phyloP scores from a whole-genome alignment of 2,113 vertebrate genomes.

The Podarcis muralis region DNA sequence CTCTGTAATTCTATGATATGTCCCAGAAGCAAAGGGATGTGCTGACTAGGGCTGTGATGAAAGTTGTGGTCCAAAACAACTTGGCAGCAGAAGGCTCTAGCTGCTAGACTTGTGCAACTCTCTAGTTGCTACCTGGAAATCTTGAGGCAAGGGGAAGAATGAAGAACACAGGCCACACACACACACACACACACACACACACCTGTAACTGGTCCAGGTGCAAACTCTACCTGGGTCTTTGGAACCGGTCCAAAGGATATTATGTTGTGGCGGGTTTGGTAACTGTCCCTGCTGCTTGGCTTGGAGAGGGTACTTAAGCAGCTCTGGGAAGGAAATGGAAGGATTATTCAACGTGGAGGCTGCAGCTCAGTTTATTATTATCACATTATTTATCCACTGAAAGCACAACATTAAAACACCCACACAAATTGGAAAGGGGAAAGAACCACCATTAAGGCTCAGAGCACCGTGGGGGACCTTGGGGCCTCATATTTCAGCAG shows the following conservation, averaged over 20 bases:
- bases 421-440: no score
- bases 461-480: no score
- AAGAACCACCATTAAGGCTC: not conserved
- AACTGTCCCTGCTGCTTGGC: constrained; percentile 31
- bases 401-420: not conserved
- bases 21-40: no score
- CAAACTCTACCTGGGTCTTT: not conserved
- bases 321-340: not conserved
- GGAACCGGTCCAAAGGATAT: constrained; percentile 47
- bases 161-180: not conserved
- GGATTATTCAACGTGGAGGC: not conserved
- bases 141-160: not conserved
- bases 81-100: no score
- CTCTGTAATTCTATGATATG: no score
- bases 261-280: constrained; percentile 19
- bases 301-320: constrained; percentile 39
- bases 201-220: constrained; percentile 24
- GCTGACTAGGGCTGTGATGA: no score
- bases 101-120: no score
- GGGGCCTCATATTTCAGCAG: no score
- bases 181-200: not conserved
- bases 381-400: not conserved
- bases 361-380: not conserved
- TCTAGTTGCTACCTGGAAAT: not conserved
- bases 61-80: no score